Base-by-base conservation (phyloP, 1,140 invertebrate species). In the Theocolax elegans region DNA sequence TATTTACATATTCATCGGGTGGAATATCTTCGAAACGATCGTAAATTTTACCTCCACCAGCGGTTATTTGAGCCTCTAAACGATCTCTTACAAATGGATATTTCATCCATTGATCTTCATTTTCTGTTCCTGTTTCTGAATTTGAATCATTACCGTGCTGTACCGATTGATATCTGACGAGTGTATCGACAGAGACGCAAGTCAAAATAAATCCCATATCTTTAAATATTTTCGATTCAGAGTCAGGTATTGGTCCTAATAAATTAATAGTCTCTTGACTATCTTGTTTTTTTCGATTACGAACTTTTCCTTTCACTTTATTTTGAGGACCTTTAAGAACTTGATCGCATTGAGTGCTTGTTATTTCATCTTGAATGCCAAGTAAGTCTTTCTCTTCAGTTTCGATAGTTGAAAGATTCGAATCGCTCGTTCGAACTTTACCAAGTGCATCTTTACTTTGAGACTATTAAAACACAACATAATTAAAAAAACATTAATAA, bases 21-120 rank as follows among this genome's bases (percentile, higher is more conserved):
- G 89, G 88, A 25, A 90, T 83, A 40, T 88, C 83, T 59, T 88
- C 86, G 72, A 90, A 89, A 29, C 87, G 81, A 15, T 87, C 86
- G 72, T 89, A 88, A 7, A 90, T 82, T 9, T 80, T 80, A 0
- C 88, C 89, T 6, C 89, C 88, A 8, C 85, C 89, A 0, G 82
- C 84, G 21, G 83, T 80, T 12, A 90, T 75, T 75, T 90, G 89
- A 42, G 82, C 79, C 54, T 81, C 86, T 4, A 90, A 76, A 8
- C 87, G 80, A 31, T 90, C 87, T 71, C 88, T 88, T 29, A 88
- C 82, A 72, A 90, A 90, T 1, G 88, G 87, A 10, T 75, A 75
- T 23, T 71, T 85, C 31, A 85, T 82, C 81, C 84, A 87, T 15
- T 87, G 79, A 13, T 87, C 86, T 65, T 89, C 89, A 35, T 83